These are phyloP conservation scores for Chaunax sp. DNA, from an alignment of 2,797 vertebrate species.

Conservation along the genomic window DNA sequence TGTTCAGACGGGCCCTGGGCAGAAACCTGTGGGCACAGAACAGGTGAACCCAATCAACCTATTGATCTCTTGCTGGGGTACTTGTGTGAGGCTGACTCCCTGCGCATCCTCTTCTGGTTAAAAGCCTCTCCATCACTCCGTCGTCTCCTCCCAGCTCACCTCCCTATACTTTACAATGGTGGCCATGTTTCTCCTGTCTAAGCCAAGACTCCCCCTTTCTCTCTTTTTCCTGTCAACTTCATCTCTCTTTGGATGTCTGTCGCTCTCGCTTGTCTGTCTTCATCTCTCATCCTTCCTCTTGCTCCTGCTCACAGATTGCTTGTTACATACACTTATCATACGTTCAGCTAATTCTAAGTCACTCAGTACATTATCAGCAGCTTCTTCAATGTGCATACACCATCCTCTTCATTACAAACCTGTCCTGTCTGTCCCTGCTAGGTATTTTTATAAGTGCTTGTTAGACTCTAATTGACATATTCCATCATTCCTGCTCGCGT, in stretches of 20 bases:
- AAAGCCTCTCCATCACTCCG: too few species aligned
- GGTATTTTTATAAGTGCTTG: constrained; percentile 26
- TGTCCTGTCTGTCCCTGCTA: constrained; percentile 11
- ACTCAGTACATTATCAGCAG: constrained; percentile 1
- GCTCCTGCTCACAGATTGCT: constrained; percentile 6
- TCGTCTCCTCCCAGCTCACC: background rate
- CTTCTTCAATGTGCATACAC: background rate
- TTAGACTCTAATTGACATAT: constrained; percentile 44
- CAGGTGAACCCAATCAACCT: constrained; percentile 76
- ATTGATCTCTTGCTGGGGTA: constrained; percentile 64
- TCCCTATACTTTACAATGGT: constrained; percentile 53
- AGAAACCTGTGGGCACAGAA: constrained; percentile 45
- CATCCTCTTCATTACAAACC: constrained; percentile 14
- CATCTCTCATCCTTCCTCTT: background rate
- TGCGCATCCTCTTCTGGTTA: constrained; percentile 50
- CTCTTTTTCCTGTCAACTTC: constrained; percentile 13
- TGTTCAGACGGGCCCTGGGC: constrained; percentile 48
- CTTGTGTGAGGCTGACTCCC: constrained; percentile 37
- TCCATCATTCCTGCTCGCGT: background rate
- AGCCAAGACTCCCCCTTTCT: constrained; percentile 14
- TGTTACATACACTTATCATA: constrained; percentile 8
- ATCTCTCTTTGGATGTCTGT: constrained; percentile 25
- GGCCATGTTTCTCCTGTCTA: constrained; percentile 62
- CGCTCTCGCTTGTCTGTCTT: constrained; percentile 13
- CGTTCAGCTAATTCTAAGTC: constrained; percentile 18